Base-by-base conservation (phyloP, 2,888 invertebrate species). In the Aelia acuminata region DNA sequence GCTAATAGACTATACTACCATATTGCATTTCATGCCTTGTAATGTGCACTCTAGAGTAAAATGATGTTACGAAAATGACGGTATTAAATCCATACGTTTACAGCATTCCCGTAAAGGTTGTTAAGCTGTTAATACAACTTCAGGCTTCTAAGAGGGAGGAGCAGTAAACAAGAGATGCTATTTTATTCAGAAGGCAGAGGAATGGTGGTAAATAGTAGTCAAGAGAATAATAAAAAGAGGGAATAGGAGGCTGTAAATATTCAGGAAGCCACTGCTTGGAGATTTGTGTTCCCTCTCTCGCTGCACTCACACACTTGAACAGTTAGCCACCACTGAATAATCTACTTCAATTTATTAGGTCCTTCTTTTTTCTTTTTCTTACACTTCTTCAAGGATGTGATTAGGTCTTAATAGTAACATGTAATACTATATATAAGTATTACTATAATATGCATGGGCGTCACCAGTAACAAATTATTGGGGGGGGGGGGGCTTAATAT, bases 191-290 rank as follows among this genome's bases (percentile, higher is more conserved):
- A 35, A 35, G 63, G 63, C 35, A 70, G 35, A 35, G 35, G 63
- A 35, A 70, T 70, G 63, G 63, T 26, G 31, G 63, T 70, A 70
- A 70, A 70, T 70, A 70, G 63, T 70, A 70, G 63, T 70, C 63
- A 70, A 35, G 63, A 70, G 63, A 70, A 70, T 70, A 70, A 57
- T 70, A 70, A 70, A 70, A 70, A 70, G 63, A 35, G 63, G 63
- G 15, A 70, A 70, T 70, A 70, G 63, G 31, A 31, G 63, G 63
- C 63, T 35, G 63, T 70, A 70, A 70, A 70, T 70, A 70, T 70
- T 70, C 63, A 70, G 35, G 8, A 70, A 35, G 63, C 63, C 18
- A 35, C 20, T 31, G 63, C 7, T 20, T n/a, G 35, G 63, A 70
- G 31, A 35, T 70, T 31, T 70, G 18, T 20, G 0, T 1, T 18